Evolutionary conservation across 2,113 vertebrate genomes (phyloP).

Genomic region (Hirundichthys speculiger): DNA sequence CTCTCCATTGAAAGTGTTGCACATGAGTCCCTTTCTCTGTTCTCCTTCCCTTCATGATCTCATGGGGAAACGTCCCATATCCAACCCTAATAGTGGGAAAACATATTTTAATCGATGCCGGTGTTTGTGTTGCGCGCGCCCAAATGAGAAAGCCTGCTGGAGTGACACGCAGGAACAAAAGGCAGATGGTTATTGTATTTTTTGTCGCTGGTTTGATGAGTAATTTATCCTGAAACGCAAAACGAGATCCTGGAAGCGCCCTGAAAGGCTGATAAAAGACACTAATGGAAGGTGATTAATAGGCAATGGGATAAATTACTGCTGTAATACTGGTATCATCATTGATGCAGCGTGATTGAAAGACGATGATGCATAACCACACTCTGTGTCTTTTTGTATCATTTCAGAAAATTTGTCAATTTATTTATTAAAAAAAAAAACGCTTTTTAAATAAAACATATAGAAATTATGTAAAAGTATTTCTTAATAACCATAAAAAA

Average conservation of each 20-base stretch:
- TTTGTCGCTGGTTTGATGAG: conserved; percentile 51
- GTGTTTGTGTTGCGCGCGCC: conserved; percentile 27
- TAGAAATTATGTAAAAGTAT: too few species aligned
- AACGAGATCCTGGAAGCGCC: conserved; percentile 47
- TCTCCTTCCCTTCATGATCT: conserved; percentile 38
- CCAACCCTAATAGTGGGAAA: conserved; percentile 45
- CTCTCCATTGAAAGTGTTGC: conserved; percentile 73
- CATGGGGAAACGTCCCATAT: conserved; percentile 21
- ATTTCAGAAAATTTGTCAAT: conserved; percentile 6
- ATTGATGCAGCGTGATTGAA: conserved; percentile 52
- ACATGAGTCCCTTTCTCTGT: conserved; percentile 57
- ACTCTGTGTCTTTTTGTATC: conserved; percentile 3
- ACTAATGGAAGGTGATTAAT: conserved; percentile 75
- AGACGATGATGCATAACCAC: conserved; percentile 12
- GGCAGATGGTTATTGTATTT: conserved; percentile 51
- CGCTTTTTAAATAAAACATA: neutral
- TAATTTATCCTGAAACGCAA: conserved; percentile 57
- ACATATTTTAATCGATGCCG: conserved; percentile 56
- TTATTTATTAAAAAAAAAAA: too few species aligned
- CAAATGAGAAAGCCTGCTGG: conserved; percentile 19
- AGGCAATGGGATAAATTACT: conserved; percentile 65
- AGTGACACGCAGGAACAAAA: conserved; percentile 48
- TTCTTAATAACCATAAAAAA: too few species aligned
- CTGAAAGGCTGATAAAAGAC: conserved; percentile 54
- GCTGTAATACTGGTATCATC: conserved; percentile 62